Evolutionary conservation across 2,797 vertebrate genomes (phyloP).

Genomic region (Eurystomus glaucurus): DNA sequence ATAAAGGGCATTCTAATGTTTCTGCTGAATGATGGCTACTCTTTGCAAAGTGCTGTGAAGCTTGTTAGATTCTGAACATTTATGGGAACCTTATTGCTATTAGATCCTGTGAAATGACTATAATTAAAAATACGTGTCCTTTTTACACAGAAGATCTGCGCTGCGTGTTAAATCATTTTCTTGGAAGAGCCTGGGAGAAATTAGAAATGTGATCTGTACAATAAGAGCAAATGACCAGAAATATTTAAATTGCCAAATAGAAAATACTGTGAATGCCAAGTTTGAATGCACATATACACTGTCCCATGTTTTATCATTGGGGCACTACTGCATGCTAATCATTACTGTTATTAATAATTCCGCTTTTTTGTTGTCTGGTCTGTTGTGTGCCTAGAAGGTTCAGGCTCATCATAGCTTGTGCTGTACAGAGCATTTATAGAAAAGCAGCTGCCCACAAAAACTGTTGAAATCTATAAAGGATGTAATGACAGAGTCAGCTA

Average conservation of each 20-base stretch:
- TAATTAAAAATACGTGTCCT: constrained; percentile 29
- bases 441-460: background rate
- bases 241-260: constrained; percentile 15
- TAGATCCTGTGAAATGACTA: background rate
- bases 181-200: constrained; percentile 25
- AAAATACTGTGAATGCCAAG: background rate
- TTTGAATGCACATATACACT: background rate
- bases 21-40: constrained; percentile 45
- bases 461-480: background rate
- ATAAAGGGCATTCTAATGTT: constrained; percentile 60
- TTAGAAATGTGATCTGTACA: background rate
- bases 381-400: background rate
- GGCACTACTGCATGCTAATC: background rate
- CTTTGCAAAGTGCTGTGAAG: constrained; percentile 50
- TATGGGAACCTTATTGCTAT: constrained; percentile 56
- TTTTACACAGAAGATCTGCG: background rate
- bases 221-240: constrained; percentile 22
- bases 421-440: background rate
- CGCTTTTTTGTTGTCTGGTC: background rate
- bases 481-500: background rate
- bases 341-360: background rate
- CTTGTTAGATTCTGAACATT: constrained; percentile 64
- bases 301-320: background rate
- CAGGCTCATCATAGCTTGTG: background rate
- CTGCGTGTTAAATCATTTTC: constrained; percentile 34